A percentile compares a stretch with the other conserved stretches of the same genome.
These are phyloP conservation scores for Rutpela maculata DNA, from an alignment of 2,888 invertebrate genomes.

Conservation along the genomic window DNA sequence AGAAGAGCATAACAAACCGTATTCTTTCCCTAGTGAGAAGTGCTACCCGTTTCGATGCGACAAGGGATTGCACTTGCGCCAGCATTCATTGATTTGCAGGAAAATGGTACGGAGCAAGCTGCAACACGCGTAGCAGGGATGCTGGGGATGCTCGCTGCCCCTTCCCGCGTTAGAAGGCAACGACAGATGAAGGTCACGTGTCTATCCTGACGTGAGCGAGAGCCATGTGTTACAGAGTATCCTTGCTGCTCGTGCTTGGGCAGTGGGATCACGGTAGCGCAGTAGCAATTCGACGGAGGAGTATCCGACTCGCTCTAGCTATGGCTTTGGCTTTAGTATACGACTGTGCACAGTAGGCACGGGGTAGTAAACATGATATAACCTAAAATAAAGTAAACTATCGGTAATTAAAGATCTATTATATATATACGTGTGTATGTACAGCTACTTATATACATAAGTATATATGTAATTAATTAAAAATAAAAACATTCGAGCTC, in stretches of 20 bases:
- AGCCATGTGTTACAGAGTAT: constrained; percentile 66
- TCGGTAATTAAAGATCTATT: constrained; percentile 65
- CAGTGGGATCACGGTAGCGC: constrained; percentile 71
- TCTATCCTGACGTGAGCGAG: constrained; percentile 28
- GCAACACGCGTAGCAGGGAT: constrained; percentile 63
- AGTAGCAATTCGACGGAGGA: constrained; percentile 70
- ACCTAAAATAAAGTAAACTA: constrained; percentile 68
- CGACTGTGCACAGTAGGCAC: constrained; percentile 73
- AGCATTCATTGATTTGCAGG: constrained; percentile 72
- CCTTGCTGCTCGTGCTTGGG: constrained; percentile 63
- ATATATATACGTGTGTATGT: constrained; percentile 73
- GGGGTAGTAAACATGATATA: constrained; percentile 73
- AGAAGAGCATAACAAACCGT: constrained; percentile 16
- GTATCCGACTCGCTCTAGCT: constrained; percentile 66
- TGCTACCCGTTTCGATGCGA: constrained; percentile 66
- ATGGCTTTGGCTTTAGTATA: constrained; percentile 70
- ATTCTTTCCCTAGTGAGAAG: constrained; percentile 29
- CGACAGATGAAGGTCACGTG: constrained; percentile 54
- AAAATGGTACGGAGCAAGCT: constrained; percentile 63
- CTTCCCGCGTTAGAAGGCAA: constrained; percentile 44
- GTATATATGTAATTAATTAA: constrained; percentile 54
- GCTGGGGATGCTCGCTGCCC: constrained; percentile 30
- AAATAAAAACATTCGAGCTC: constrained; percentile 49
- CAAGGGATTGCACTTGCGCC: constrained; percentile 70
- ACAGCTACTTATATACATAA: constrained; percentile 68